Evolutionary conservation across 2,797 vertebrate species (phyloP).

Genomic region (Hoplostethus mediterraneus): DNA sequence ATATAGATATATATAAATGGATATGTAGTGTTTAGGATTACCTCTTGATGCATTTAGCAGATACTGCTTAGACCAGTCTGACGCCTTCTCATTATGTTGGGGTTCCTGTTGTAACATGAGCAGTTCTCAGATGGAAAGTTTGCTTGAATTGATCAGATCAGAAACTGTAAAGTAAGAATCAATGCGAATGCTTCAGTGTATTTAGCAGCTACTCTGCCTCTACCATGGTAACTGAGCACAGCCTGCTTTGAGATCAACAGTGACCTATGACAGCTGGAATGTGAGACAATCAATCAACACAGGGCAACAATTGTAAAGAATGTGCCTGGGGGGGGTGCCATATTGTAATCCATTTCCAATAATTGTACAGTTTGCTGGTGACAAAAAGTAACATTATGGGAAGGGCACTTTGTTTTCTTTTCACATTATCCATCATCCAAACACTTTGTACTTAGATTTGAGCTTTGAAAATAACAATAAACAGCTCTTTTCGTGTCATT

Average conservation of each 20-base stretch:
- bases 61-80: no score
- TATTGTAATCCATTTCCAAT: not conserved
- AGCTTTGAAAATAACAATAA: not conserved
- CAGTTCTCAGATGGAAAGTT: constrained; percentile 33
- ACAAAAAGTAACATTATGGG: constrained; percentile 15
- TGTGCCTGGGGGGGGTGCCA: not conserved
- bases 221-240: not conserved
- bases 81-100: no score
- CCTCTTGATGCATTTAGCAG: no score
- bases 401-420: not conserved
- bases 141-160: constrained; percentile 30
- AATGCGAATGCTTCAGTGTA: not conserved
- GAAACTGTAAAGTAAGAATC: not conserved
- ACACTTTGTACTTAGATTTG: not conserved
- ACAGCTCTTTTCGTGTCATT: not conserved
- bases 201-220: not conserved
- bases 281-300: constrained; percentile 11
- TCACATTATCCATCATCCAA: not conserved
- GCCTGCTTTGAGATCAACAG: constrained; percentile 7
- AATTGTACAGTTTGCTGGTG: not conserved
- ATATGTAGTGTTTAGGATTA: no score
- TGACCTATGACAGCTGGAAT: constrained; percentile 27
- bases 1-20: no score
- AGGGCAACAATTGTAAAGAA: not conserved
- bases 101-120: no score